Percentiles rank a stretch among this genome's conserved stretches.
phyloP scores from a whole-genome alignment of 2,113 vertebrate species.

The Craseonycteris thonglongyai region DNA sequence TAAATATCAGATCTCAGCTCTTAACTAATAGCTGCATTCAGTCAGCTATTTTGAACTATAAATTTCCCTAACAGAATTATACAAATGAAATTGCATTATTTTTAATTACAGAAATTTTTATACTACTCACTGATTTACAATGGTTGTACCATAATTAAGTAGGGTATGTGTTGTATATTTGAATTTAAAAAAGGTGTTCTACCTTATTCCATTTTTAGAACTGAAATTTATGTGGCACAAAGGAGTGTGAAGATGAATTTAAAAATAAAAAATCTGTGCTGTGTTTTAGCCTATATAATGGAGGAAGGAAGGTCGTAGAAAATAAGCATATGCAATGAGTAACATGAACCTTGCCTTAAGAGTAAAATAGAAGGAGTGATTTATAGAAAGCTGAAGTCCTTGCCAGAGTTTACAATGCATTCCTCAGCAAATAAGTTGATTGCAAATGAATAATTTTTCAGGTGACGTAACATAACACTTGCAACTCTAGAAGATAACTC shows the following conservation, averaged over 20 bases:
- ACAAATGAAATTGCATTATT: background rate
- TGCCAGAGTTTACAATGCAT: background rate
- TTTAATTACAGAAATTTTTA: background rate
- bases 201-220: background rate
- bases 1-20: background rate
- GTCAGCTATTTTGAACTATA: background rate
- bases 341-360: background rate
- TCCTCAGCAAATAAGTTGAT: constrained; percentile 37
- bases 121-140: background rate
- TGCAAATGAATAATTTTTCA: constrained; percentile 42
- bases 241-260: background rate
- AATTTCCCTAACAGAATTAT: background rate
- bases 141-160: background rate
- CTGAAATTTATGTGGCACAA: background rate
- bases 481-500: constrained; percentile 42
- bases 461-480: constrained; percentile 36
- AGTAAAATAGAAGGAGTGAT: background rate
- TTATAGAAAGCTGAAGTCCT: background rate
- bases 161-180: background rate
- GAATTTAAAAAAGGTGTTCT: background rate
- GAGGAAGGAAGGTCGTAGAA: background rate
- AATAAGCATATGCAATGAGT: background rate
- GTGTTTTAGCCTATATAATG: background rate
- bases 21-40: background rate
- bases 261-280: constrained; percentile 7